phyloP scores from a whole-genome alignment of 1,140 invertebrate genomes.

The Hycleus cichorii region DNA sequence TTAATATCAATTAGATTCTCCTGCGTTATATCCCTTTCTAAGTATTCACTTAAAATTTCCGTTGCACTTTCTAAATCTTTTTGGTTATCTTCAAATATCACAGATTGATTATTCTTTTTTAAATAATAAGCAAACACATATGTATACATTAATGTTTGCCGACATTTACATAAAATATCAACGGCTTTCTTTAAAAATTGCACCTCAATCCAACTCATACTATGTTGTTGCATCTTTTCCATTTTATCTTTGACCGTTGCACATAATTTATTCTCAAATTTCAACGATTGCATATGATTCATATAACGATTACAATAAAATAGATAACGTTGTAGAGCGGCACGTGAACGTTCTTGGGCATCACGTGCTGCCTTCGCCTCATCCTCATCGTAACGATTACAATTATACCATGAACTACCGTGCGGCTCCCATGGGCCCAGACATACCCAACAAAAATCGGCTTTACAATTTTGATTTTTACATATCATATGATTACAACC shows the following conservation, averaged over 20 bases:
- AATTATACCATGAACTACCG: constrained; percentile 66
- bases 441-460: constrained; percentile 78
- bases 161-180: constrained; percentile 60
- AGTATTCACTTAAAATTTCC: constrained; percentile 64
- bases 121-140: constrained; percentile 70
- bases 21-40: constrained; percentile 63
- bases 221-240: constrained; percentile 73
- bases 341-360: constrained; percentile 90
- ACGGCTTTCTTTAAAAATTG: constrained; percentile 62
- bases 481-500: constrained; percentile 78
- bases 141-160: constrained; percentile 66
- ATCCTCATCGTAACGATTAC: constrained; percentile 79
- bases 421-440: constrained; percentile 72
- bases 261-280: constrained; percentile 66
- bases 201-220: constrained; percentile 75
- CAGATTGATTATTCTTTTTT: constrained; percentile 60
- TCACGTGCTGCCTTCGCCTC: constrained; percentile 94
- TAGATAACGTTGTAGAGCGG: constrained; percentile 87
- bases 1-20: constrained; percentile 69
- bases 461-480: constrained; percentile 66
- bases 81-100: constrained; percentile 71
- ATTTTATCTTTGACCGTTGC: constrained; percentile 57
- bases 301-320: constrained; percentile 96
- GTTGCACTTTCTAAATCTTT: constrained; percentile 62
- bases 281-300: constrained; percentile 71